Percentiles rank a stretch among this genome's conserved stretches.
Conservation (phyloP, 2,888 invertebrate species). For the Arctia plantaginis region DNA sequence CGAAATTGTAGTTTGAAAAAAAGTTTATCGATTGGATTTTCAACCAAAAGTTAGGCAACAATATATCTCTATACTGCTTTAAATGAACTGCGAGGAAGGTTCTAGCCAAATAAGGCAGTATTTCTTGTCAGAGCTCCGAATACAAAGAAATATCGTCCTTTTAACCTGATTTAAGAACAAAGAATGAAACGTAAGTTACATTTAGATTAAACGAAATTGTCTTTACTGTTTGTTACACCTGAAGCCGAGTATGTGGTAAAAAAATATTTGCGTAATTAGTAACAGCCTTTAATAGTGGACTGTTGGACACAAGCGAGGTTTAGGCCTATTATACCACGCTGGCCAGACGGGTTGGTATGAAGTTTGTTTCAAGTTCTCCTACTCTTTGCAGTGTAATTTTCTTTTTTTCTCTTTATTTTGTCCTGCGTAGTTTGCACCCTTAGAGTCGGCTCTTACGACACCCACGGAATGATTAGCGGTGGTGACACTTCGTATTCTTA, state of each 20-base stretch:
- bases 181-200: constrained; percentile 28
- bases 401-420: no score
- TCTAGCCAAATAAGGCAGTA: constrained; percentile 31
- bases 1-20: background rate
- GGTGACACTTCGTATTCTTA: no score
- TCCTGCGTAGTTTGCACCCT: no score
- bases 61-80: constrained; percentile 1
- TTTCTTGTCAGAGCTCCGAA: constrained; percentile 41
- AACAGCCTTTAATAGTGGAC: no score
- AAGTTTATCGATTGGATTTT: background rate
- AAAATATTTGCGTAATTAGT: no score
- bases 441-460: no score
- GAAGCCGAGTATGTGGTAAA: background rate
- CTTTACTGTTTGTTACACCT: constrained; percentile 12
- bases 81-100: constrained; percentile 23
- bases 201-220: constrained; percentile 25
- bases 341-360: no score
- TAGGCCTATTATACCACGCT: no score
- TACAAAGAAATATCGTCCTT: constrained; percentile 46
- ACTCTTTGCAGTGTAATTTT: no score
- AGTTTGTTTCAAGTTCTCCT: no score
- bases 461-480: no score
- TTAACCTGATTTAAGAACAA: constrained; percentile 47
- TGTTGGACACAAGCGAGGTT: no score
- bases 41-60: background rate